phyloP scores from a whole-genome alignment of 2,888 invertebrate genomes.

The Orthonevra nobilis region DNA sequence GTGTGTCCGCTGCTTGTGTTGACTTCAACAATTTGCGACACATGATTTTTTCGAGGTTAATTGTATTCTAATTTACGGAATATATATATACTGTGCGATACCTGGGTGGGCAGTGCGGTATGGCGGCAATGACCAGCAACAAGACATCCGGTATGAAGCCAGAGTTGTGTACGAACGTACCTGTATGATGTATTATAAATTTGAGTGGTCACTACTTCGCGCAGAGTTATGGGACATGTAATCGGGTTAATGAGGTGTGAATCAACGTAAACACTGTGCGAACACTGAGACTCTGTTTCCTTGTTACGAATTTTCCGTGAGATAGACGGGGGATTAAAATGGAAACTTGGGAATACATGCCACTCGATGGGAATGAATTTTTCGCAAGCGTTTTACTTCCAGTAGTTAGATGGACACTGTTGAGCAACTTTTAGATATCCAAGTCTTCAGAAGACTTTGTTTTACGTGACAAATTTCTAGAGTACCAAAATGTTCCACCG shows the following conservation, averaged over 20 bases:
- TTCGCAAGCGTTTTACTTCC: too few relatives aligned
- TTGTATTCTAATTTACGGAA: slow-evolving; percentile 65
- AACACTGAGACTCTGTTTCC: too few relatives aligned
- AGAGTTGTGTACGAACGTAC: slow-evolving; percentile 27
- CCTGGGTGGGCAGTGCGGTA: slow-evolving; percentile 59
- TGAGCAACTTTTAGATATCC: too few relatives aligned
- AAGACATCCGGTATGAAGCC: slow-evolving; percentile 44
- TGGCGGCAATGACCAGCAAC: slow-evolving; percentile 8
- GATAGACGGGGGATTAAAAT: too few relatives aligned
- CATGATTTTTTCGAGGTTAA: slow-evolving; percentile 55
- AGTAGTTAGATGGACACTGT: too few relatives aligned
- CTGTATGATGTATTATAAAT: slow-evolving; percentile 29
- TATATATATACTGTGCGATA: slow-evolving; percentile 53
- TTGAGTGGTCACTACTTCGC: slow-evolving; percentile 11
- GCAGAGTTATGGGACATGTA: slow-evolving; percentile 40
- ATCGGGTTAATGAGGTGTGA: slow-evolving; percentile 59
- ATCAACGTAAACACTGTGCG: slow-evolving; percentile 6
- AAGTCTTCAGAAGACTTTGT: too few relatives aligned
- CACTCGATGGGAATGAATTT: too few relatives aligned
- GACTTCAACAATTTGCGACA: slow-evolving; percentile 57
- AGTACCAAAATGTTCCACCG: too few relatives aligned
- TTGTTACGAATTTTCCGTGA: too few relatives aligned
- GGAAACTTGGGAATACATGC: too few relatives aligned
- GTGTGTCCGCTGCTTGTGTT: slow-evolving; percentile 28
- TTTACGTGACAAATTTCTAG: too few relatives aligned